Percentiles rank a stretch among this genome's conserved stretches.
These are phyloP conservation scores for Ctenochaetus hawaiiensis DNA, from an alignment of 2,797 vertebrate genomes.

Conservation along the genomic window DNA sequence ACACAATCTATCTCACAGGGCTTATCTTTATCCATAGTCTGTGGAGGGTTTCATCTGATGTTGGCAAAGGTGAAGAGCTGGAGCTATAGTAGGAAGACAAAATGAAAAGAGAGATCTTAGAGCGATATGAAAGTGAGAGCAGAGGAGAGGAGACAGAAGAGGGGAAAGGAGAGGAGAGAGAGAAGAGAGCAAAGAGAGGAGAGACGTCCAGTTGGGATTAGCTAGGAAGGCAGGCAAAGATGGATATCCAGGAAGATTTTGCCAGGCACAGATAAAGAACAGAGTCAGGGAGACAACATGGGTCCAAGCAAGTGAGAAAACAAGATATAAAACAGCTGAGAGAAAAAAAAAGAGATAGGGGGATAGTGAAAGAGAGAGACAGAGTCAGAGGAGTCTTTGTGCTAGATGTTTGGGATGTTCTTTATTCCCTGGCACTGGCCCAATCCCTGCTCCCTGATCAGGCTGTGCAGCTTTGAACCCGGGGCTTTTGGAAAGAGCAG, in stretches of 20 bases:
- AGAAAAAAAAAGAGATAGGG: neutral
- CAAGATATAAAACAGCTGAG: constrained; percentile 21
- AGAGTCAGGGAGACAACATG: constrained; percentile 21
- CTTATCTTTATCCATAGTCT: constrained; percentile 74
- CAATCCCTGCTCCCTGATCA: constrained; percentile 54
- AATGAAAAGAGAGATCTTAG: constrained; percentile 43
- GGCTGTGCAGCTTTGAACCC: constrained; percentile 66
- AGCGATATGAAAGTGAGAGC: constrained; percentile 14
- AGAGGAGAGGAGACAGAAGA: constrained; percentile 24
- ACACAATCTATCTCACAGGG: constrained; percentile 62
- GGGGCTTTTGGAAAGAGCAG: constrained; percentile 73
- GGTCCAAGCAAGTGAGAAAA: constrained; percentile 31
- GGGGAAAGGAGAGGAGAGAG: constrained; percentile 33
- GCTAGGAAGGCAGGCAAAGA: constrained; percentile 34
- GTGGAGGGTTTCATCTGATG: constrained; percentile 59
- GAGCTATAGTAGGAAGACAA: constrained; percentile 9
- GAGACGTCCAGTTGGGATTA: constrained; percentile 36
- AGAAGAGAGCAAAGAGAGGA: constrained; percentile 38
- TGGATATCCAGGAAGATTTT: constrained; percentile 51
- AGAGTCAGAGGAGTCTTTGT: constrained; percentile 67
- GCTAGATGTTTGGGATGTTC: constrained; percentile 69
- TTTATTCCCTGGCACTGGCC: constrained; percentile 63
- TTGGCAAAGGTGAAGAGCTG: constrained; percentile 55
- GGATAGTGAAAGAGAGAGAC: constrained; percentile 11
- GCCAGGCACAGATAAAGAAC: constrained; percentile 25